Evolutionary conservation across 2,888 invertebrate species (phyloP).

Genomic region (Unio delphinus): DNA sequence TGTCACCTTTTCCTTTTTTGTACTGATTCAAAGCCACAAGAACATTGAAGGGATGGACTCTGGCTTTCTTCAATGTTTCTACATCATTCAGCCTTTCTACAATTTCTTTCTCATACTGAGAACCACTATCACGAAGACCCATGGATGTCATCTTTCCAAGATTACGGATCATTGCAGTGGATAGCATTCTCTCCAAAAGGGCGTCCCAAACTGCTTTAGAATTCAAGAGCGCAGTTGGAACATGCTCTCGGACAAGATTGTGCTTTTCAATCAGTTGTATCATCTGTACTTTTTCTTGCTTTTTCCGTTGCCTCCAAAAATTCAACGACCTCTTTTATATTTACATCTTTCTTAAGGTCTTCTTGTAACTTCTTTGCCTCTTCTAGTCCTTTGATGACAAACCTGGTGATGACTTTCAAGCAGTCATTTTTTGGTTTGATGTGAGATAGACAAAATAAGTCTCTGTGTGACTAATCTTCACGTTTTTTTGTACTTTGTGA

Average conservation of each 20-base stretch:
- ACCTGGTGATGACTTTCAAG: slow-evolving; percentile 40
- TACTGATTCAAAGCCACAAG: no score
- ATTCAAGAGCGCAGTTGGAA: slow-evolving; percentile 80
- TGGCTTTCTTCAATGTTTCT: no score
- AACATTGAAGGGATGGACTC: no score
- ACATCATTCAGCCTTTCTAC: no score
- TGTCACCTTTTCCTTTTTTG: no score
- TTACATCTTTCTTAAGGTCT: slow-evolving; percentile 17
- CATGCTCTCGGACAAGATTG: slow-evolving; percentile 78
- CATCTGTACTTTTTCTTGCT: slow-evolving; percentile 50
- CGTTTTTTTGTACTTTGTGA: slow-evolving; percentile 78
- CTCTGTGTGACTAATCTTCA: slow-evolving; percentile 82
- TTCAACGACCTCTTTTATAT: slow-evolving; percentile 29
- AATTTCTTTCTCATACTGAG: no score
- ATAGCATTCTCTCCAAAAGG: slow-evolving; percentile 57
- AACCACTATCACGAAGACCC: no score
- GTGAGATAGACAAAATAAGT: slow-evolving; percentile 74
- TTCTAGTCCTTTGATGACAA: slow-evolving; percentile 49
- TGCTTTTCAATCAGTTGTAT: slow-evolving; percentile 65
- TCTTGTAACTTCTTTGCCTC: slow-evolving; percentile 40
- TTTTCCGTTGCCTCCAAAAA: slow-evolving; percentile 61
- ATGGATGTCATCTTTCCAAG: no score
- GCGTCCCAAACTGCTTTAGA: slow-evolving; percentile 76
- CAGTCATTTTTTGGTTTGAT: slow-evolving; percentile 40
- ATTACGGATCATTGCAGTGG: no score